Conservation (phyloP, 2,888 invertebrate genomes). For the Agriopis leucophaearia region DNA sequence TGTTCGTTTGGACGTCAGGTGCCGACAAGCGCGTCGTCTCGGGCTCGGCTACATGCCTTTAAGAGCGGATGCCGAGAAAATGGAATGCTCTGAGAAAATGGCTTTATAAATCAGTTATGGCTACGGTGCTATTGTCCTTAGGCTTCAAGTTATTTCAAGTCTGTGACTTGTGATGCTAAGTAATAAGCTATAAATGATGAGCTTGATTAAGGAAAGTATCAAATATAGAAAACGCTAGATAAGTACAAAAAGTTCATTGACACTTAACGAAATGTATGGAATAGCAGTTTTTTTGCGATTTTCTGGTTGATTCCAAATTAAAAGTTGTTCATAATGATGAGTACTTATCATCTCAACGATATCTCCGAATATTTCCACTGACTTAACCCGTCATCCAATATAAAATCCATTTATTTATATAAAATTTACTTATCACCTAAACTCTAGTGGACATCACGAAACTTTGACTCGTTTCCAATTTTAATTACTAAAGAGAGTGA, state of each 20-base stretch:
- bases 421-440: not conserved
- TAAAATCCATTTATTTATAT: no score
- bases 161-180: constrained; percentile 37
- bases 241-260: no score
- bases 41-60: constrained; percentile 44
- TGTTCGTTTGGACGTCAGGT: constrained; percentile 70
- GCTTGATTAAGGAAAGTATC: not conserved
- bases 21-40: constrained; percentile 55
- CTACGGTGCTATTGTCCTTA: constrained; percentile 43
- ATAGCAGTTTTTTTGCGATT: no score
- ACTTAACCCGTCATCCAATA: no score
- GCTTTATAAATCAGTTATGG: constrained; percentile 59
- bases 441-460: not conserved
- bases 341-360: no score
- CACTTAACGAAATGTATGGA: no score
- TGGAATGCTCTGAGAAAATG: constrained; percentile 52
- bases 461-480: not conserved
- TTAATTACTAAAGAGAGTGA: constrained; percentile 46
- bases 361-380: no score
- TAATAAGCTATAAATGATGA: no score
- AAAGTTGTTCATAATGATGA: no score
- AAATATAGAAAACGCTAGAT: no score
- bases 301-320: no score
- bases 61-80: constrained; percentile 43
- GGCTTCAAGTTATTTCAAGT: constrained; percentile 37